phyloP scores from a whole-genome alignment of 1,140 invertebrate species.

The Drosophila obscura region DNA sequence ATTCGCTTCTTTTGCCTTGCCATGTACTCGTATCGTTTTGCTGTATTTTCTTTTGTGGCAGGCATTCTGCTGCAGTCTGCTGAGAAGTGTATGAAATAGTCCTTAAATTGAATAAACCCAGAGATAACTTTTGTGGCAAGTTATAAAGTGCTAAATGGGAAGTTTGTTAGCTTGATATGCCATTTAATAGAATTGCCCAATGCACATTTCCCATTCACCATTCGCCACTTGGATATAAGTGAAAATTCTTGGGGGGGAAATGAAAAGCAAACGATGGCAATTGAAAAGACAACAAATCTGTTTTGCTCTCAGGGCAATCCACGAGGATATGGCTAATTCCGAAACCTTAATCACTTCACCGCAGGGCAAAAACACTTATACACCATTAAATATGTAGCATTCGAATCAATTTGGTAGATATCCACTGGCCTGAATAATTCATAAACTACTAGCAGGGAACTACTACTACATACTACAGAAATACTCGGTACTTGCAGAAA shows the following conservation, averaged over 20 bases:
- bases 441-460: slow-evolving; percentile 19
- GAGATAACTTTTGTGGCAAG: slow-evolving; percentile 47
- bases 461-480: not conserved
- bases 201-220: not conserved
- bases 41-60: slow-evolving; percentile 13
- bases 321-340: too few species aligned
- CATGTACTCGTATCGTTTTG: slow-evolving; percentile 2
- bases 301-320: too few species aligned
- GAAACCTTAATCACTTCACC: slow-evolving; percentile 18
- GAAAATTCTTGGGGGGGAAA: too few species aligned
- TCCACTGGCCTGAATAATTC: slow-evolving; percentile 41
- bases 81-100: slow-evolving; percentile 38
- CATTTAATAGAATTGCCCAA: slow-evolving; percentile 36
- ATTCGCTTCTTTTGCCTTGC: too few species aligned
- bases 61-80: slow-evolving; percentile 20
- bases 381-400: slow-evolving; percentile 39
- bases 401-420: slow-evolving; percentile 34
- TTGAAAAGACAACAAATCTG: slow-evolving; percentile 10
- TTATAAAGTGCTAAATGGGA: slow-evolving; percentile 56
- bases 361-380: slow-evolving; percentile 40
- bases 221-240: too few species aligned
- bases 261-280: not conserved
- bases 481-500: too few species aligned
- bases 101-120: slow-evolving; percentile 44
- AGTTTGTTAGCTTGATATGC: slow-evolving; percentile 52